Conservation (phyloP, 1,140 invertebrate genomes). For the Ceratitis capitata region DNA sequence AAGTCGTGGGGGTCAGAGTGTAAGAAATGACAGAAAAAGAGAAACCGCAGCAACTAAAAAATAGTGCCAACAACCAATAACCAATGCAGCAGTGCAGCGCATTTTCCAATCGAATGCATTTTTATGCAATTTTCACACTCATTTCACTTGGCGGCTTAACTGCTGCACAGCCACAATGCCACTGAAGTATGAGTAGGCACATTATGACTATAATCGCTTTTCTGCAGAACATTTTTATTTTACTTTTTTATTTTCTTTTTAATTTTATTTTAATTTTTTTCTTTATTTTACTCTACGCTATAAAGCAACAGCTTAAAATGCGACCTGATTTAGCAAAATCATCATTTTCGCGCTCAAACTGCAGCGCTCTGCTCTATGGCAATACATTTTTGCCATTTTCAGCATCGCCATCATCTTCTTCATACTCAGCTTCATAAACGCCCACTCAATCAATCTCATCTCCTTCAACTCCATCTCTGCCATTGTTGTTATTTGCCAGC, state of each 20-base stretch:
- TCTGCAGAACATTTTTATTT: too few relatives aligned
- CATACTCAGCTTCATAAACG: too few relatives aligned
- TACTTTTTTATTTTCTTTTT: not conserved
- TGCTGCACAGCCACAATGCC: not conserved
- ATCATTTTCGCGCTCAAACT: not conserved
- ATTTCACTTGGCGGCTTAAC: slow-evolving; percentile 1
- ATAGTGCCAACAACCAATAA: too few relatives aligned
- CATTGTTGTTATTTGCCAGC: not conserved
- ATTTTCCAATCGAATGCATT: slow-evolving; percentile 36
- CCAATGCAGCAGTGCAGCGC: not conserved
- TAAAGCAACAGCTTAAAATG: not conserved
- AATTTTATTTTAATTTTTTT: not conserved
- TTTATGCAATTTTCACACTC: slow-evolving; percentile 23
- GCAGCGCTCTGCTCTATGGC: not conserved
- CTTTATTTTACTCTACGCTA: not conserved
- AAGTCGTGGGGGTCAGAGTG: too few relatives aligned
- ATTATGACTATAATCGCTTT: not conserved
- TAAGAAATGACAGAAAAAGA: not conserved
- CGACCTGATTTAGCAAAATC: not conserved
- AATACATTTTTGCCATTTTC: too few relatives aligned
- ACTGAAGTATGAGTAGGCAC: not conserved
- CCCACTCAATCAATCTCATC: not conserved
- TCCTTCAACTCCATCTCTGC: not conserved
- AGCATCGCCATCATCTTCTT: too few relatives aligned
- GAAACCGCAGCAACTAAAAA: not conserved